phyloP scores from a whole-genome alignment of 2,888 invertebrate genomes.

The Acrobasis consociella region DNA sequence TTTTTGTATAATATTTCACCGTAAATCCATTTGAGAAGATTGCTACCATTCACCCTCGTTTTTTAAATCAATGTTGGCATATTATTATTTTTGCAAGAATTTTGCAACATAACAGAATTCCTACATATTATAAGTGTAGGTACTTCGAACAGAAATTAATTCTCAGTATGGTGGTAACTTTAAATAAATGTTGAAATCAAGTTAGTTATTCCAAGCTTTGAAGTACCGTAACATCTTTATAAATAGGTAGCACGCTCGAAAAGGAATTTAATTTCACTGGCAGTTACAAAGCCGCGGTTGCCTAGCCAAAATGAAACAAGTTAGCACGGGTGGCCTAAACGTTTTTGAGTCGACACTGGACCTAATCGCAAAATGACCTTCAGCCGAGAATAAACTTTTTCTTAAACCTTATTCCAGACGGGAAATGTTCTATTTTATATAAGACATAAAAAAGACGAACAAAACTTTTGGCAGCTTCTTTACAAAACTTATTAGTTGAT shows the following conservation, averaged over 20 bases:
- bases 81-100: background rate
- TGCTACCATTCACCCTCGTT: constrained; percentile 2
- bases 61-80: background rate
- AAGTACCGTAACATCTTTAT: constrained; percentile 13
- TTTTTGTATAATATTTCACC: constrained; percentile 14
- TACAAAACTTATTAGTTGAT: too few relatives aligned
- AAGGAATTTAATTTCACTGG: constrained; percentile 34
- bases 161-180: background rate
- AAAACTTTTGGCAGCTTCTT: too few relatives aligned
- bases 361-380: too few relatives aligned
- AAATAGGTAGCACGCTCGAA: constrained; percentile 15
- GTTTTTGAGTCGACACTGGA: background rate
- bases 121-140: too few relatives aligned
- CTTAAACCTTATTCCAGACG: too few relatives aligned
- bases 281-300: constrained; percentile 28
- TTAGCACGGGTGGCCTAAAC: constrained; percentile 5
- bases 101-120: background rate
- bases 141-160: too few relatives aligned
- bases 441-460: too few relatives aligned
- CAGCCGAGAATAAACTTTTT: too few relatives aligned
- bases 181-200: background rate
- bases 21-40: constrained; percentile 15
- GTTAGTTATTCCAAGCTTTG: background rate
- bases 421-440: too few relatives aligned
- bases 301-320: constrained; percentile 28